Evolutionary conservation across 2,113 vertebrate species (phyloP).

Genomic region (Pleuronectes platessa): DNA sequence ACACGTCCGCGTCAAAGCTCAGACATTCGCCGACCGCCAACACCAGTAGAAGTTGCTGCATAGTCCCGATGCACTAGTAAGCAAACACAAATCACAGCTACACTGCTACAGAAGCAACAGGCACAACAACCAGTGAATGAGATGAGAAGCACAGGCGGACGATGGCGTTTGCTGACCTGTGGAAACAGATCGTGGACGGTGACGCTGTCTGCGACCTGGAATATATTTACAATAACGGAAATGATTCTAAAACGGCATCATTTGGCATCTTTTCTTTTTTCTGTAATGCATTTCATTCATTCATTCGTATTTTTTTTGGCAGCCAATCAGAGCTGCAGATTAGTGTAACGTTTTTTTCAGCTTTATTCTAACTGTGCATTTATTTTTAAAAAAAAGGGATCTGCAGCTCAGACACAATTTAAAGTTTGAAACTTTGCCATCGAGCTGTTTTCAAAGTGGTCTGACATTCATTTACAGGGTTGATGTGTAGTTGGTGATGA

Average conservation of each 20-base stretch:
- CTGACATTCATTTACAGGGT: constrained; percentile 70
- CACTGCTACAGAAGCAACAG: constrained; percentile 76
- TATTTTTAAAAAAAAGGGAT: constrained; percentile 12
- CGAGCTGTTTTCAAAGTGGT: constrained; percentile 54
- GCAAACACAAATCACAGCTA: constrained; percentile 80
- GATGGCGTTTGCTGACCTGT: constrained; percentile 64
- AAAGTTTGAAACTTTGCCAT: constrained; percentile 36
- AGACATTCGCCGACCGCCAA: constrained; percentile 46
- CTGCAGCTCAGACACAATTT: constrained; percentile 20
- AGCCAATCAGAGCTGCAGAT: constrained; percentile 40
- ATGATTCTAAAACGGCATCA: constrained; percentile 8
- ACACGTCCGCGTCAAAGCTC: constrained; percentile 15
- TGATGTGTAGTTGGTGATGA: constrained; percentile 31
- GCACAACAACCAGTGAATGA: constrained; percentile 78
- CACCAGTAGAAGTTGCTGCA: constrained; percentile 84
- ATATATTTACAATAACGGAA: constrained; percentile 69
- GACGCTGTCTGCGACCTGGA: constrained; percentile 32
- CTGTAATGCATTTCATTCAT: constrained; percentile 14
- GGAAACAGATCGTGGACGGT: constrained; percentile 54
- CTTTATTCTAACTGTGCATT: no score
- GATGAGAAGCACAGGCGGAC: constrained; percentile 54
- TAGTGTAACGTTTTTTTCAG: neutral
- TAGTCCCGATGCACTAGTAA: constrained; percentile 75
- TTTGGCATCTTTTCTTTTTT: constrained; percentile 33
- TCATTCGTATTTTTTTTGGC: neutral